A percentile compares a stretch with the other conserved stretches of the same genome.
Conservation (phyloP, 2,113 vertebrate species). For the Nanorana parkeri region DNA sequence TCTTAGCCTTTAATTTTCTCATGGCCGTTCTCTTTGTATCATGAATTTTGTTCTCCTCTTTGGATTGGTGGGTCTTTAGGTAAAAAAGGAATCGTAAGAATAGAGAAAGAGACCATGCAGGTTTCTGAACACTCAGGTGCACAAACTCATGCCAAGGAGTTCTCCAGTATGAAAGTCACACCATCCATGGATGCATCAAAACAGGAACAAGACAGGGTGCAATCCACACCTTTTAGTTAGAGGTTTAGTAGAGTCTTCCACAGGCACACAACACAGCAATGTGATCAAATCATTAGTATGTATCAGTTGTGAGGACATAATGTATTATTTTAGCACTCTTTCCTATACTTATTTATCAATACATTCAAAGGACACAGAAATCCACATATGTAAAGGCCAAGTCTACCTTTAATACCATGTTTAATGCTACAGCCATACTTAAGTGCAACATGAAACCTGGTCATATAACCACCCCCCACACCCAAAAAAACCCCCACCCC, state of each 20-base stretch:
- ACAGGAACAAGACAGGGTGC: neutral
- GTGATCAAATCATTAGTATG: neutral
- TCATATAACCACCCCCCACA: too few species aligned
- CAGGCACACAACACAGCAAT: constrained; percentile 2
- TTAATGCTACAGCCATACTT: too few species aligned
- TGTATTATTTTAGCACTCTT: too few species aligned
- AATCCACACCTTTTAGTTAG: neutral
- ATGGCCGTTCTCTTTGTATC: constrained; percentile 72
- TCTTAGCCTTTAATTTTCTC: constrained; percentile 82
- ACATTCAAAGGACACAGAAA: too few species aligned
- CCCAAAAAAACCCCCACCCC: too few species aligned
- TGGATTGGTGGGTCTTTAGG: constrained; percentile 75
- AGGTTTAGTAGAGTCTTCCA: constrained; percentile 1
- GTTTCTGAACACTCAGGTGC: constrained; percentile 4
- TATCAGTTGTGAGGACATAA: neutral
- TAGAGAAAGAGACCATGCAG: constrained; percentile 52
- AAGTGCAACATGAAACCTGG: too few species aligned
- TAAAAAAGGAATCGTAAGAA: constrained; percentile 78
- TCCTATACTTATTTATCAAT: too few species aligned
- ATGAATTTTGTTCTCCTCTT: constrained; percentile 69
- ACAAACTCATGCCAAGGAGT: constrained; percentile 53
- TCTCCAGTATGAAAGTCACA: constrained; percentile 59
- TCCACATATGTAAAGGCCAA: too few species aligned
- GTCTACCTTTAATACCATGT: too few species aligned
- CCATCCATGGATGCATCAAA: constrained; percentile 24